Conservation (phyloP, 2,888 invertebrate genomes). For the Micoletzkya japonica region DNA sequence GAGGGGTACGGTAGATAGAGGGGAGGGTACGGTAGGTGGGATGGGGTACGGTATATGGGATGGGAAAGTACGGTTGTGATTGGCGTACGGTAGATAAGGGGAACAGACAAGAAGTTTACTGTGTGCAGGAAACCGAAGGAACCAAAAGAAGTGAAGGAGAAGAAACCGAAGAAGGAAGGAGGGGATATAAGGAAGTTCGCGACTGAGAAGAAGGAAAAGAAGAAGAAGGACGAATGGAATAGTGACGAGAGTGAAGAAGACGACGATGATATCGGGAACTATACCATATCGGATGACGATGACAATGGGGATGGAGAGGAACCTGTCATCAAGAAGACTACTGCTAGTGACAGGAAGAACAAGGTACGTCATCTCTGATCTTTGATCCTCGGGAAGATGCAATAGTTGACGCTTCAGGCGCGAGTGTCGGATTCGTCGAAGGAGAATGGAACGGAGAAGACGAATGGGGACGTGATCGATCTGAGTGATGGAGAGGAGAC, state of each 20-base stretch:
- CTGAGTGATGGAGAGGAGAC: conserved; percentile 11
- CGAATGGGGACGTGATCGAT: conserved; percentile 1
- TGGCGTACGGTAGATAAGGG: not conserved
- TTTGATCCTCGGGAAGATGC: not conserved
- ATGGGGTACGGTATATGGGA: not conserved
- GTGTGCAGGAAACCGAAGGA: conserved; percentile 37
- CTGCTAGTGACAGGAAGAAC: conserved; percentile 25
- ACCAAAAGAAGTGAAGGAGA: conserved; percentile 31
- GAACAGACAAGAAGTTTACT: no score
- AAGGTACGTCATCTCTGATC: conserved; percentile 6
- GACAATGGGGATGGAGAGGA: conserved; percentile 22
- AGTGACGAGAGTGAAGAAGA: conserved; percentile 30
- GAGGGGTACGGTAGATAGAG: no score
- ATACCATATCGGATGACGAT: conserved; percentile 18
- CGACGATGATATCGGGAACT: conserved; percentile 3
- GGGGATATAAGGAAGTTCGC: conserved; percentile 43
- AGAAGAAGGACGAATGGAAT: conserved; percentile 33
- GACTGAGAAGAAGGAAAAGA: no score
- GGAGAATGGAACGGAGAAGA: conserved; percentile 31
- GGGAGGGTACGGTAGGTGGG: no score
- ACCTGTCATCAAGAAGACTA: conserved; percentile 24
- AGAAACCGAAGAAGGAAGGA: conserved; percentile 37
- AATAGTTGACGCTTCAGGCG: not conserved
- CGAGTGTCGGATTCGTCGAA: conserved; percentile 32
- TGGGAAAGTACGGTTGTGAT: not conserved